Base-by-base conservation (phyloP, 2,113 vertebrate species). In the Catagonus wagneri region DNA sequence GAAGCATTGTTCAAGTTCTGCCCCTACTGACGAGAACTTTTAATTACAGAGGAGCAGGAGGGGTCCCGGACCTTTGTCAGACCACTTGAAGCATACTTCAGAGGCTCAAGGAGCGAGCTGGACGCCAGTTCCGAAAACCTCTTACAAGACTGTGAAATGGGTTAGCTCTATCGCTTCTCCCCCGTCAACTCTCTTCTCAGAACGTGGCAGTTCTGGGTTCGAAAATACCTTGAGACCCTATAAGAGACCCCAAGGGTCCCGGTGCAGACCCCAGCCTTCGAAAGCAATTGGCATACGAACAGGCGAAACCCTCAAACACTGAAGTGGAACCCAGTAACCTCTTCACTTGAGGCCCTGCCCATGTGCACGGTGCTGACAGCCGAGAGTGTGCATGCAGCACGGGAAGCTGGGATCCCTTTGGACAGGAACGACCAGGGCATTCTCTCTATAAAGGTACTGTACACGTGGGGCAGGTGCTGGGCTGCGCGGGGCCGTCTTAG, bases 1-100 rank as follows among this genome's bases (percentile, higher is more conserved):
- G 97, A 99, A 96, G 93, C 98, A 17, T 74, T 60, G 0, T 99
- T 99, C 93, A 98, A 90, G 29, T 99, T 99, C 86, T 99, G 99
- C 94, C 99, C 99, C 0, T 97, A 95, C 0, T 99, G 99, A 54
- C 98, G 99, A 4, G 97, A 97, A 56, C 98, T 97, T 92, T 97
- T 99, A 56, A 98, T 98, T n/a, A 6, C 72, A 16, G 34, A 15
- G 44, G 98, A 97, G 25, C 29, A 27, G 27, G 34, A 90, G 44
- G 93, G 23, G 14, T 80, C 1, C 68, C 7, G 13, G 10, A 12
- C 63, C 50, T 58, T 22, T 34, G 72, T 29, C 52, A 50, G 23
- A 83, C 12, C 29, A 0, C n/a, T 56, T 17, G n/a, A 25, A 22
- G 69, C n/a, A 6, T 54, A 25, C 56, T 86, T 56, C n/a, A 0